Percentiles rank a stretch among this genome's conserved stretches.
These are phyloP conservation scores for Eumacrocentrus americanus DNA, from an alignment of 2,888 invertebrate genomes.

Conservation along the genomic window DNA sequence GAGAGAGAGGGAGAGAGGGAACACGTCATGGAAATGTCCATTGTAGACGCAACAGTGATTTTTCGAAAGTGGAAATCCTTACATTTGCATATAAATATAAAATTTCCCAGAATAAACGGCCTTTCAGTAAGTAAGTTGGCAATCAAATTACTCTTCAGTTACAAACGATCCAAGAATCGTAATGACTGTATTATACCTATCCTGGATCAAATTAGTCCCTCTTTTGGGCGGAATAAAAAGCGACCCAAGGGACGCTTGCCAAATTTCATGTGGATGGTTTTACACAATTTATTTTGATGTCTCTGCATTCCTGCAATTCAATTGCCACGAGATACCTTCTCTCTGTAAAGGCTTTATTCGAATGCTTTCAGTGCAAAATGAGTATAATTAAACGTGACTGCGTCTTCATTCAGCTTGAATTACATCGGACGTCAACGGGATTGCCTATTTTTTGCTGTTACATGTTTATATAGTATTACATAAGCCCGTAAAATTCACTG, in stretches of 20 bases:
- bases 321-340: slow-evolving; percentile 6
- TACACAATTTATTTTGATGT: slow-evolving; percentile 20
- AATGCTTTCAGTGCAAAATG: slow-evolving; percentile 1
- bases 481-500: neutral
- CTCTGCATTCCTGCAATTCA: slow-evolving; percentile 26
- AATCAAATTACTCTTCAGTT: neutral
- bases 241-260: neutral
- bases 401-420: slow-evolving; percentile 11
- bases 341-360: slow-evolving; percentile 11
- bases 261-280: slow-evolving; percentile 1
- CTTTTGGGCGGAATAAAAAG: neutral
- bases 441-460: slow-evolving; percentile 6
- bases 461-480: neutral
- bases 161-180: neutral
- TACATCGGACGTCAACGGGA: slow-evolving; percentile 13
- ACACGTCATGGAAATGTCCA: neutral
- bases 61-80: slow-evolving; percentile 38
- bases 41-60: slow-evolving; percentile 28
- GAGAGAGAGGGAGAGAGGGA: no score
- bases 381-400: slow-evolving; percentile 21
- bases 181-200: slow-evolving; percentile 22
- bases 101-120: slow-evolving; percentile 32
- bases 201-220: neutral
- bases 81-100: no score
- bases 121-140: no score